Base-by-base conservation (phyloP, 2,113 vertebrate species). In the Stegastes partitus region DNA sequence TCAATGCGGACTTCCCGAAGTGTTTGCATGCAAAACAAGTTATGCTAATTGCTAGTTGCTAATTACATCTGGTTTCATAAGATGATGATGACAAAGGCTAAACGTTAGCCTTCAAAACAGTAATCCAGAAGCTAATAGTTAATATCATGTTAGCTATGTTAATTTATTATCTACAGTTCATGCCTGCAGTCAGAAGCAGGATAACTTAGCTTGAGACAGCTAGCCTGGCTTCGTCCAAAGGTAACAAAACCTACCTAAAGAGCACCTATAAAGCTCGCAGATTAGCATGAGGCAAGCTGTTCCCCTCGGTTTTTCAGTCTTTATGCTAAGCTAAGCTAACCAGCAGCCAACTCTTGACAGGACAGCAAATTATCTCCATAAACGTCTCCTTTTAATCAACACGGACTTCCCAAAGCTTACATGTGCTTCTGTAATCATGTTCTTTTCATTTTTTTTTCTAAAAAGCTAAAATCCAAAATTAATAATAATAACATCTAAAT, bases 391-490 rank as follows among this genome's bases (percentile, higher is more conserved):
- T n/a, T 56, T 45, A 44, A 71, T 65, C 19, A 31, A 31, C 11
- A 14, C 31, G 56, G 47, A 54, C 22, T 65, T 37, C 22, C 11
- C 42, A 15, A 37, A 58, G 22, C 69, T 72, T 37, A n/a, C 49
- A 55, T 59, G n/a, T 62, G 79, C 68, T 42, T 45, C 53, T 31
- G 45, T 11, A 25, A 22, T 65, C 55, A 78, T 34, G 39, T 53
- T 15, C 18, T 11, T 28, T 86, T 82, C 16, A 75, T 89, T 89
- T 89, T 88, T 82, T 19, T n/a, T n/a, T n/a, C n/a, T n/a, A n/a
- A n/a, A 77, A 71, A 82, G 47, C 37, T 70, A 77, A 68, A 82
- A 75, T 77, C 59, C 75, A 57, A 69, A 69, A 69, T 69, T 26
- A 69, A 44, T 69, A 57, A 69, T 19, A 57, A 56, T 57, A 69